phyloP scores from a whole-genome alignment of 2,888 invertebrate genomes.

The Laothoe populi region DNA sequence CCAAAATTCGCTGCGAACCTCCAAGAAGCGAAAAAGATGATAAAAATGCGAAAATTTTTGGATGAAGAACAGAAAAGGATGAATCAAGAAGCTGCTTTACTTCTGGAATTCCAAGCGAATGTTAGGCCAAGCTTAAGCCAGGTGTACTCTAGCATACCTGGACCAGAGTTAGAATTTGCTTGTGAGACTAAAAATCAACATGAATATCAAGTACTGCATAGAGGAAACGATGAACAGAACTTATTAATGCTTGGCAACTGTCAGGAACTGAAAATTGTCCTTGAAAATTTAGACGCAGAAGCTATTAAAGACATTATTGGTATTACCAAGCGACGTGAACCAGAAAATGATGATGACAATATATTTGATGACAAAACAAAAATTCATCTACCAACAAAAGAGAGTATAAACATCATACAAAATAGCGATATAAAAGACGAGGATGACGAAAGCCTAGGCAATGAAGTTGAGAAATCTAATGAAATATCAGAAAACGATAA shows the following conservation, averaged over 20 bases:
- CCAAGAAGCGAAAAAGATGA: conserved; percentile 86
- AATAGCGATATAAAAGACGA: conserved; percentile 1
- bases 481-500: neutral
- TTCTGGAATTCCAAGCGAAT: conserved; percentile 79
- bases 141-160: conserved; percentile 77
- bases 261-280: conserved; percentile 1
- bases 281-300: conserved; percentile 33
- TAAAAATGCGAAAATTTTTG: conserved; percentile 87
- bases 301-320: conserved; percentile 33
- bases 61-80: conserved; percentile 85
- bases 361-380: neutral
- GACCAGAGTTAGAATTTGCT: conserved; percentile 79
- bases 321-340: conserved; percentile 27
- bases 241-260: neutral
- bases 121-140: conserved; percentile 78
- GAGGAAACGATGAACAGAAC: conserved; percentile 13
- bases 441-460: conserved; percentile 7
- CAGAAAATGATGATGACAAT: neutral
- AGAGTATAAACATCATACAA: neutral
- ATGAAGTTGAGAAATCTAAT: conserved; percentile 6
- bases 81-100: conserved; percentile 78
- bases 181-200: conserved; percentile 50
- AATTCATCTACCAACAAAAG: neutral
- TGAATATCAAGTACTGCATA: conserved; percentile 29
- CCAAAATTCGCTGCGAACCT: conserved; percentile 89